phyloP scores from a whole-genome alignment of 2,888 invertebrate species.

The Leucoptera coffeella region DNA sequence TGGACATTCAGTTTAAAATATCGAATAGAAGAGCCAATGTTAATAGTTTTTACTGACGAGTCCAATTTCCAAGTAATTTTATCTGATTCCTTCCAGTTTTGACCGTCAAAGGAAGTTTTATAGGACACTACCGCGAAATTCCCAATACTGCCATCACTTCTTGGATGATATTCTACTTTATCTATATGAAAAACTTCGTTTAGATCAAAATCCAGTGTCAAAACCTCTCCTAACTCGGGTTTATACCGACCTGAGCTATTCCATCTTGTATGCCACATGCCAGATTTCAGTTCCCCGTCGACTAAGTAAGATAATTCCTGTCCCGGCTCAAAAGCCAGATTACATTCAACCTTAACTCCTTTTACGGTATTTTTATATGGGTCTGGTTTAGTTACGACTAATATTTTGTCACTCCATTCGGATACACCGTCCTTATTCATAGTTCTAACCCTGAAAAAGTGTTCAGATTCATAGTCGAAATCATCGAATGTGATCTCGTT shows the following conservation, averaged over 20 bases:
- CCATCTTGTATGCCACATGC: constrained; percentile 23
- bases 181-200: constrained; percentile 14
- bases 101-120: constrained; percentile 16
- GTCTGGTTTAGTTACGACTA: constrained; percentile 14
- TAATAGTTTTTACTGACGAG: constrained; percentile 15
- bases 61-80: constrained; percentile 14
- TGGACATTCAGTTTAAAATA: constrained; percentile 18
- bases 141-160: constrained; percentile 26
- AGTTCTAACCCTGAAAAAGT: constrained; percentile 24
- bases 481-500: constrained; percentile 16
- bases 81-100: constrained; percentile 13
- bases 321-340: constrained; percentile 14
- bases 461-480: constrained; percentile 15
- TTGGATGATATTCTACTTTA: constrained; percentile 24
- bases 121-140: constrained; percentile 21
- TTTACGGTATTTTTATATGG: constrained; percentile 16
- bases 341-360: constrained; percentile 16
- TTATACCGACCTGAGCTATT: constrained; percentile 11
- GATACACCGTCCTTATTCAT: constrained; percentile 17
- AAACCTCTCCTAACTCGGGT: constrained; percentile 10
- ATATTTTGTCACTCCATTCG: constrained; percentile 23
- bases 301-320: constrained; percentile 16
- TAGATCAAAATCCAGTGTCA: constrained; percentile 18
- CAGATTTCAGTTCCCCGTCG: constrained; percentile 10
- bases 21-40: constrained; percentile 14